phyloP scores from a whole-genome alignment of 1,140 invertebrate genomes.

The Nasonia giraulti region DNA sequence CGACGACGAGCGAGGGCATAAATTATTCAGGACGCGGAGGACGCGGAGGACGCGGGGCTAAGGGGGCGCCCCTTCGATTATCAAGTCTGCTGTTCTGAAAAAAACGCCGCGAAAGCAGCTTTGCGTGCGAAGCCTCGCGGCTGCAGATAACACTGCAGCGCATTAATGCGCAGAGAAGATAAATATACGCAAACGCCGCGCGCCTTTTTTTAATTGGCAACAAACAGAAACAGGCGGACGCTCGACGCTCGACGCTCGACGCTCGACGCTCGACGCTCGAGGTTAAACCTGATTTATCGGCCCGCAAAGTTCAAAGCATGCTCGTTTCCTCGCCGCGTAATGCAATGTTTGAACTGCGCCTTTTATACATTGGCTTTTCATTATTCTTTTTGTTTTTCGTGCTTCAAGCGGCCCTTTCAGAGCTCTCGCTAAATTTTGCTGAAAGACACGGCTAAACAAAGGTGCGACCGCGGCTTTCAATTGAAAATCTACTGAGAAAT shows the following conservation, averaged over 20 bases:
- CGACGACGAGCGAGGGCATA: not conserved
- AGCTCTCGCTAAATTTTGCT: no score
- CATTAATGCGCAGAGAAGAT: no score
- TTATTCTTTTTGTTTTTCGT: no score
- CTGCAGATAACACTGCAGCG: no score
- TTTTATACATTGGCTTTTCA: no score
- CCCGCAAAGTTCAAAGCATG: slow-evolving; percentile 2
- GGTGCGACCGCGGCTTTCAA: no score
- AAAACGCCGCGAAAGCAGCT: no score
- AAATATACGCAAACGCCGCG: not conserved
- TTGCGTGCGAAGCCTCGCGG: no score
- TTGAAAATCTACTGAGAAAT: no score
- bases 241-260: not conserved
- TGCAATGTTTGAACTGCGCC: no score
- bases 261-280: not conserved
- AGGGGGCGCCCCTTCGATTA: not conserved
- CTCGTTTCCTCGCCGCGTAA: not conserved
- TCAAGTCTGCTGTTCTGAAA: not conserved
- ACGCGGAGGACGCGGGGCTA: not conserved
- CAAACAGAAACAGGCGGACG: not conserved
- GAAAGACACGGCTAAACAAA: no score
- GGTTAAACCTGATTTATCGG: slow-evolving; percentile 24
- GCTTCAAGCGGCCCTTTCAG: no score
- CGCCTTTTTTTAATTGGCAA: not conserved
- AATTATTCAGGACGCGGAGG: slow-evolving; percentile 32